These are phyloP conservation scores for Coelinius sp. DNA, from an alignment of 2,888 invertebrate genomes.

Conservation along the genomic window DNA sequence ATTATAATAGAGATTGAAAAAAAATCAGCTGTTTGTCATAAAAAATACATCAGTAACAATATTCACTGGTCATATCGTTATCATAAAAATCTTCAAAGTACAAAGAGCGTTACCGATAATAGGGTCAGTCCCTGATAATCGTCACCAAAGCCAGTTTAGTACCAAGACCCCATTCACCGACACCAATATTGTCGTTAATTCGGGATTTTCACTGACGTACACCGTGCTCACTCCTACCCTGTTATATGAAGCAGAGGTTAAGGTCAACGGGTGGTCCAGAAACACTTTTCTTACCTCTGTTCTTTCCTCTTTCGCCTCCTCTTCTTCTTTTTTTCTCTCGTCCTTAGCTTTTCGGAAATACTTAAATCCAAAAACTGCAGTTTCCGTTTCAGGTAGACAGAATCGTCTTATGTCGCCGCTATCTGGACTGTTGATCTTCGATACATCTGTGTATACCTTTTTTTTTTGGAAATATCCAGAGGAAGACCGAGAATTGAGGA, in stretches of 20 bases:
- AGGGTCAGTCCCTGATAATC: constrained; percentile 21
- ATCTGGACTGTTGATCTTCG: constrained; percentile 57
- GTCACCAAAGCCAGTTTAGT: constrained; percentile 22
- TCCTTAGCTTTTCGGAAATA: constrained; percentile 41
- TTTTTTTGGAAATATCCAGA: constrained; percentile 18
- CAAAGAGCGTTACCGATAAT: constrained; percentile 24
- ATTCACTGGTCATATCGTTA: constrained; percentile 15
- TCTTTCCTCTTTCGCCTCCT: not conserved
- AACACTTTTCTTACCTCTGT: constrained; percentile 6
- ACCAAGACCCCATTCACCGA: constrained; percentile 18
- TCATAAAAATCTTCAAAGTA: not conserved
- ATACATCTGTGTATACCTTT: constrained; percentile 19
- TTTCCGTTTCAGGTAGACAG: constrained; percentile 53
- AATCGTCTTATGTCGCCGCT: constrained; percentile 58
- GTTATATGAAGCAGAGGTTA: constrained; percentile 16
- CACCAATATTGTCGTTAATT: constrained; percentile 28
- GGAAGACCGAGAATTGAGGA: constrained; percentile 30
- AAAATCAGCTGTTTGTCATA: not conserved
- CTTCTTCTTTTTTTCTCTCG: not conserved
- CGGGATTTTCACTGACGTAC: constrained; percentile 14
- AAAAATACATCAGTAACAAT: not conserved
- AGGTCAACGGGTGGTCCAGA: constrained; percentile 23
- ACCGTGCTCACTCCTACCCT: not conserved
- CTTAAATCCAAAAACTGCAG: constrained; percentile 53
- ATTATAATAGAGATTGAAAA: too few species aligned